Base-by-base conservation (phyloP, 2,797 vertebrate species). In the Poecilia gillii region DNA sequence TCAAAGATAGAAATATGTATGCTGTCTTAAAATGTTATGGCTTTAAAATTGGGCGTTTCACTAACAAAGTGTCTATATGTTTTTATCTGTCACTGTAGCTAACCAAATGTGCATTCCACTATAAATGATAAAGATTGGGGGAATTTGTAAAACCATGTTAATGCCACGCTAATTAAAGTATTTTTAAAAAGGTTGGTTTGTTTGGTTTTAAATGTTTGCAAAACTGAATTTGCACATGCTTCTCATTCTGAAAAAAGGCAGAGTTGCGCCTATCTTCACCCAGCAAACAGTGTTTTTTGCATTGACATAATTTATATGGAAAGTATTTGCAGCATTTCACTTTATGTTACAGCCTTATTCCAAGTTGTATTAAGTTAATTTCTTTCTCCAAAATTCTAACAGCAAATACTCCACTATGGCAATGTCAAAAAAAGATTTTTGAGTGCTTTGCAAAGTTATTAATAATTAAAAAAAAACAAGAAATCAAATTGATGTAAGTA, bases 21-120 rank as follows among this genome's bases (percentile, higher is more conserved):
- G 47, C 12, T 78, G 75, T 46, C 78, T 90, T 71, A 74, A 85
- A 81, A 82, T 46, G 41, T 25, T 64, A 28, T 41, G 36, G 25
- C 25, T 77, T 51, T 41, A 28, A n/a, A n/a, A 49, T 9, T 28
- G 3, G 2, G 0, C 28, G 33, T 36, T 70, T 43, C 25, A 70
- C 23, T n/a, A 6, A 25, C 23, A 70, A 41, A 14, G 39, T 39
- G 11, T 43, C 4, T 43, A 39, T 43, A 43, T 43, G 23, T 5
- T 8, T 43, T 25, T 6, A 70, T 43, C 4, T 4, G 1, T 43
- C 20, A n/a, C 39, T 5, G 23, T 14, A 70, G 23, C 39, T 43
- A 13, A 43, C 39, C 11, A 43, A n/a, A 70, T 43, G 25, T n/a
- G 39, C 13, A 45, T 6, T 14, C 5, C 23, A 28, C 12, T 71